These are phyloP conservation scores for Lissocephala sabroskyi DNA, from an alignment of 2,888 invertebrate species.

Conservation along the genomic window DNA sequence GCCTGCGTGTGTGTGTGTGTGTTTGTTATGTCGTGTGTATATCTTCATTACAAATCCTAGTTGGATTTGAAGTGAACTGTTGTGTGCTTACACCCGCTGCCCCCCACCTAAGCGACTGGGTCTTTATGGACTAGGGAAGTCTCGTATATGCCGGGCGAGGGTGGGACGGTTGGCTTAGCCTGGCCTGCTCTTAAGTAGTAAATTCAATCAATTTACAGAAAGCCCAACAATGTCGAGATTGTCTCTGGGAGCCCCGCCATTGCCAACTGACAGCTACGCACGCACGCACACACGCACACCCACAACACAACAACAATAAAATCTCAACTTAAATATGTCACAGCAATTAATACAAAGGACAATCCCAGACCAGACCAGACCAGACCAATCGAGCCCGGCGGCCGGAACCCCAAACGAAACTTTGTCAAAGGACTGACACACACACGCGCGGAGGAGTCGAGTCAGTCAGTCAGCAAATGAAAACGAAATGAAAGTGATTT, in stretches of 20 bases:
- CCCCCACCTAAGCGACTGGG: slow-evolving; percentile 18
- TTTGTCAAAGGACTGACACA: slow-evolving; percentile 19
- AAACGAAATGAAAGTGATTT: slow-evolving; percentile 32
- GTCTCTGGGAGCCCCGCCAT: slow-evolving; percentile 11
- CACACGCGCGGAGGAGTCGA: slow-evolving; percentile 3
- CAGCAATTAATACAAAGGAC: slow-evolving; percentile 58
- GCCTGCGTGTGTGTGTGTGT: slow-evolving; percentile 9
- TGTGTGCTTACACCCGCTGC: slow-evolving; percentile 11
- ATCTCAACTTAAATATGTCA: slow-evolving; percentile 57
- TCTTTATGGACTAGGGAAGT: slow-evolving; percentile 23
- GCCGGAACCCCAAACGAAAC: background rate
- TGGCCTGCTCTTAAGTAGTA: slow-evolving; percentile 49
- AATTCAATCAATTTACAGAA: slow-evolving; percentile 57
- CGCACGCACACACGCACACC: background rate
- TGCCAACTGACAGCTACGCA: slow-evolving; percentile 22
- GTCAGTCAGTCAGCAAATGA: slow-evolving; percentile 1
- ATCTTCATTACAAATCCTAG: slow-evolving; percentile 55
- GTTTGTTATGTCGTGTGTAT: slow-evolving; percentile 23
- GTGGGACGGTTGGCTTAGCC: slow-evolving; percentile 18
- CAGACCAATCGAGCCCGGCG: no score
- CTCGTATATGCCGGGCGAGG: no score
- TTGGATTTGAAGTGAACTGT: slow-evolving; percentile 51
- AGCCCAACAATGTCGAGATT: background rate
- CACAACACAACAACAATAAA: slow-evolving; percentile 41
- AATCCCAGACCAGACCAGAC: slow-evolving; percentile 16